Evolutionary conservation across 2,797 vertebrate species (phyloP), one percentile per base, ranked within the genome.

Genomic region (Sebastes hopkinsi): DNA sequence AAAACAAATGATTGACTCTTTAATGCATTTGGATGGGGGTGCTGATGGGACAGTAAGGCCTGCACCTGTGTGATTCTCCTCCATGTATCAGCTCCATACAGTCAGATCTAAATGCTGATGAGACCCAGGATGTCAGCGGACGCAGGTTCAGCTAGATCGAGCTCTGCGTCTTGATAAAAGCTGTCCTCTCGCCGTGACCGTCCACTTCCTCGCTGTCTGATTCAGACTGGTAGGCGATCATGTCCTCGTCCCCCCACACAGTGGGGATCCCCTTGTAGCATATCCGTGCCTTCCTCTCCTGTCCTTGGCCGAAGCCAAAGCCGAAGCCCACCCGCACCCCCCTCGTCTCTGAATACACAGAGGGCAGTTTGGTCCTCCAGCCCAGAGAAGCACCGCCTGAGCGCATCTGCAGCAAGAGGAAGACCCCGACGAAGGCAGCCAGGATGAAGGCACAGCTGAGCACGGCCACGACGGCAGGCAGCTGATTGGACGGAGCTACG

Each of bases 91-190:
- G 18, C 66, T 70, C 67, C 20, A n/a, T 9, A 36, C 76, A 74
- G 67, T 72, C 62, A n/a, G 62, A 66, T 66, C 73, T 71, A 64
- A 68, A 67, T 6, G 61, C 68, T 74, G 83, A 67, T 18, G 76
- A 80, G 61, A 54, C 38, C 22, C 29, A 3, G 30, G 58, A 65
- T 2, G 46, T 38, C 1, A 32, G 71, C 70, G 46, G 81, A 72
- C 60, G 59, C 83, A 75, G 59, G 18, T 89, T 82, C 71, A 56
- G 81, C 95, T 97, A 99, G 92, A 99, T 97, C 54, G 95, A 93
- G 88, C 98, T 99, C 95, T 99, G 97, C 69, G 97, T 98, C 94
- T 96, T 98, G 96, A 99, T 98, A 85, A 99, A 99, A 92, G 97
- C 97, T 86, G 97, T 98, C 96, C 97, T 97, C 95, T 99, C 98